A percentile compares a stretch with the other conserved stretches of the same genome.
phyloP scores from a whole-genome alignment of 2,797 vertebrate genomes.

The Sebastes ruberrimus region DNA sequence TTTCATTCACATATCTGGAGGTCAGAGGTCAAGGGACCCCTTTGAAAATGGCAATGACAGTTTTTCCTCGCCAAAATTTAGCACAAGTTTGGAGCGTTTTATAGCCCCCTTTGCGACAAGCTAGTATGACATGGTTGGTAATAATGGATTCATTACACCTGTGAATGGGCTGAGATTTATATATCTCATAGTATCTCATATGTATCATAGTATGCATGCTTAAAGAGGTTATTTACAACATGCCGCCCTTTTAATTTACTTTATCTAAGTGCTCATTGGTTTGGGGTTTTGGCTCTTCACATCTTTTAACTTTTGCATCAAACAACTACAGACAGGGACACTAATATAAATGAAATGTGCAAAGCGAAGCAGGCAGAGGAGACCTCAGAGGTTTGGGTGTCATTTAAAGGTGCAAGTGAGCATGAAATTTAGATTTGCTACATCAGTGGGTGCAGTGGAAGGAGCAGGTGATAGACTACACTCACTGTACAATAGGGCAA shows the following conservation, averaged over 20 bases:
- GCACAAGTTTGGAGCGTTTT: no score
- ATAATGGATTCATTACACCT: no score
- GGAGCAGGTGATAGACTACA: background rate
- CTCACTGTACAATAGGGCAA: background rate
- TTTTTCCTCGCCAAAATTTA: no score
- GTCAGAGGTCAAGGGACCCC: no score
- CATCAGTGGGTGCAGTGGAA: background rate
- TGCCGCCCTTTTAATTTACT: background rate
- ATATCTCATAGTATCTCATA: no score
- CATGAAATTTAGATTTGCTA: constrained; percentile 42
- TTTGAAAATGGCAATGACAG: no score
- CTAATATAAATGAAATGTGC: background rate
- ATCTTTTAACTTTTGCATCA: background rate
- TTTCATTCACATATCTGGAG: no score
- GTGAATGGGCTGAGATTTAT: background rate
- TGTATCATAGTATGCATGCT: background rate
- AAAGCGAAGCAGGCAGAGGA: background rate
- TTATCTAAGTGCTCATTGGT: background rate
- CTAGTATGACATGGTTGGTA: no score
- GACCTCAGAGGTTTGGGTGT: constrained; percentile 1
- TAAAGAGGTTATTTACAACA: background rate
- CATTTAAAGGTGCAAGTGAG: constrained; percentile 25
- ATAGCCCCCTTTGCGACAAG: no score
- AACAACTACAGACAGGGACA: background rate
- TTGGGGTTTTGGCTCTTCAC: background rate